These are phyloP conservation scores for Chanos chanos DNA, from an alignment of 2,797 vertebrate species.

Conservation along the genomic window DNA sequence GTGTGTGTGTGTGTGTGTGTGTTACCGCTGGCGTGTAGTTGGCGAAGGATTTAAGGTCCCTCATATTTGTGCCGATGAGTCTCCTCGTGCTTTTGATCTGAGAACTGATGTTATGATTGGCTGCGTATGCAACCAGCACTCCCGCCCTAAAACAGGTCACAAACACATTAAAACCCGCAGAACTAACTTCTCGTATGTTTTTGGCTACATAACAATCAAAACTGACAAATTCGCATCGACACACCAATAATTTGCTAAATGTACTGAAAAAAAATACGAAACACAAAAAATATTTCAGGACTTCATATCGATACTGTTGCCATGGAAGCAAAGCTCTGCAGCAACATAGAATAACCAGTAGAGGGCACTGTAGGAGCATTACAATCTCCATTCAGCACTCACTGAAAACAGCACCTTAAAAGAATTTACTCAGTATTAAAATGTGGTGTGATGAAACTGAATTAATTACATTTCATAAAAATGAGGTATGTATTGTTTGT, in stretches of 20 bases:
- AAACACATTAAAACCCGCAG: background rate
- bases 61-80: conserved; percentile 87
- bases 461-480: too few relatives aligned
- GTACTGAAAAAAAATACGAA: too few relatives aligned
- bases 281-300: background rate
- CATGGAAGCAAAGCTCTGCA: background rate
- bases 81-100: conserved; percentile 74
- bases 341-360: background rate
- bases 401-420: too few relatives aligned
- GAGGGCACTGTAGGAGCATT: background rate
- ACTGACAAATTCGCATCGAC: background rate
- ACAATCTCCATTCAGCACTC: background rate
- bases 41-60: conserved; percentile 83
- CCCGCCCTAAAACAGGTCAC: conserved; percentile 67
- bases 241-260: background rate
- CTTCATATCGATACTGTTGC: background rate
- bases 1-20: background rate
- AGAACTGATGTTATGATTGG: conserved; percentile 84
- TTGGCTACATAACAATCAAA: too few relatives aligned
- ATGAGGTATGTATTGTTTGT: too few relatives aligned
- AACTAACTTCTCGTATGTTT: too few relatives aligned
- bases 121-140: conserved; percentile 77
- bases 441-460: too few relatives aligned
- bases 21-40: conserved; percentile 84
- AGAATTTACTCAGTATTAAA: too few relatives aligned